Base-by-base conservation (phyloP, 2,888 invertebrate species). In the Apodemia hepburni region DNA sequence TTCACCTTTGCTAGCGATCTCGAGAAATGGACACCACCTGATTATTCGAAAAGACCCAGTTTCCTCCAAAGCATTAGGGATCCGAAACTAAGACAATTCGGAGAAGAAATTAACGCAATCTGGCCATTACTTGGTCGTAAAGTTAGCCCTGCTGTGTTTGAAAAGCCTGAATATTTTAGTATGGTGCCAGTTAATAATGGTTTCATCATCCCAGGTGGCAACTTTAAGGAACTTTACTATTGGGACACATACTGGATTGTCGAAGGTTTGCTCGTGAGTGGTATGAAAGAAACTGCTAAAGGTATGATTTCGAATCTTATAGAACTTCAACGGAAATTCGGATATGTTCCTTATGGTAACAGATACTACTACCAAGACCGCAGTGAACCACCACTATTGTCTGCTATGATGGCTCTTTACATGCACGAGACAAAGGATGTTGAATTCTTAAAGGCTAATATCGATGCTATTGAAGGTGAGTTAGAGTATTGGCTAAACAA, bases 181-280 rank as follows among this genome's bases (percentile, higher is more conserved):
- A 91, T 96, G 51, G 90, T 96, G 29, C 94, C 94, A 61, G 92
- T 96, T 1, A 92, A 94, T 0, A 89, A 96, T 66, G 94, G 94
- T 9, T 95, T 95, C 66, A 93, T 95, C 42, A 93, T 93, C 71
- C 96, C 93, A 17, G 94, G 96, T 70, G 93, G 97, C 67, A 75
- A 97, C 78, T 93, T 97, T 86, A 85, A 89, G 73, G 96, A 95
- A 75, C 89, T 95, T 63, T 97, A 97, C 79, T 97, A 97, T 77
- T 97, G 97, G 97, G 97, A 97, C 75, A 94, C 97, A 0, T 97
- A 95, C 79, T 97, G 97, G 97, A 96, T 97, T 61, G 92, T 97
- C 57, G 94, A 95, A 76, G 97, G 97, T 0, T 85, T 97, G 3
- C 85, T 97, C 0, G 87, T 95, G 7, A 95, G 95, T 66, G 96